Base-by-base conservation (phyloP, 1,140 invertebrate genomes). In the Plutomurus gul region DNA sequence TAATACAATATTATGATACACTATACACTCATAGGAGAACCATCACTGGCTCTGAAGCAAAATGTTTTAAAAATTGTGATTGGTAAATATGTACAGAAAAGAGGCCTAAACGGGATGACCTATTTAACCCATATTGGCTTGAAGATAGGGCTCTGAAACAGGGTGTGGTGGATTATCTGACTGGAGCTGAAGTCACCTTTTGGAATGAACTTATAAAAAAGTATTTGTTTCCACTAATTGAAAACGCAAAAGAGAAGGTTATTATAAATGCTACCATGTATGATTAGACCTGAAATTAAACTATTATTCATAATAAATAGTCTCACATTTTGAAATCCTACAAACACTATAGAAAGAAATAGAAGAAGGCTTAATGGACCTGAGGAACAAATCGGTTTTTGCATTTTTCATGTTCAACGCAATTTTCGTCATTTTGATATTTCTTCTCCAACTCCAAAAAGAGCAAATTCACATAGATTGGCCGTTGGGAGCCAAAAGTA, bases 401-500 rank as follows among this genome's bases (percentile, higher is more conserved):
- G 92, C 92, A 47, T 95, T 95, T 85, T 91, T 93, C 65, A 95
- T 95, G 91, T 86, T 95, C 3, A 96, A 96, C 85, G 90, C 92
- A 7, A 87, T 96, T 1, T 96, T 95, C 86, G 92, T 95, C 25
- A 86, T 95, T 20, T 90, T 93, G 49, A 90, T 95, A 0, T 92
- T 95, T 80, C 87, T 95, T 46, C 89, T 96, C 80, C 94, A 95
- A 87, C 85, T 93, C 49, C 90, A 94, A 81, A 93, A 93, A 85
- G 90, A 93, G 78, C 85, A 87, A 78, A 85, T 93, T 20, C 90
- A 93, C 83, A 82, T 94, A 0, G 87, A 91, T 75, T 94, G 92
- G 93, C 92, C 91, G 7, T 89, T 92, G 56, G 91, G 91, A 82
- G 89, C 88, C 4, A 90, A 89, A 71, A 89, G 89, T 65, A 92